Conservation (phyloP, 2,797 vertebrate genomes). For the Scomberomorus guttatus region DNA sequence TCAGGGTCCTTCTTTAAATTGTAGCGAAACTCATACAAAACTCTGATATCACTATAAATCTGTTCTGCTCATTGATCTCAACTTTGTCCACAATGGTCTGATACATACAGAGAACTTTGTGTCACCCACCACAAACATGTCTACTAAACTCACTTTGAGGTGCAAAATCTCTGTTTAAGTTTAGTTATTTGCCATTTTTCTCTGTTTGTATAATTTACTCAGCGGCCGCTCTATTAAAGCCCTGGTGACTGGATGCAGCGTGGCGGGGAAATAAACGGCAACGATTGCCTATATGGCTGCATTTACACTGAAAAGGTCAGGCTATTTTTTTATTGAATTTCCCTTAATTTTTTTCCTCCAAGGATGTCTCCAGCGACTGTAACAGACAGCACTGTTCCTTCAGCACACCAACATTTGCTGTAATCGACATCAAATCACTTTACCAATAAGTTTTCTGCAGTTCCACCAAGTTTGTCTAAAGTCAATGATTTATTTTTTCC, state of each 20-base stretch:
- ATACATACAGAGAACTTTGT: too few relatives aligned
- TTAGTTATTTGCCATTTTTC: background rate
- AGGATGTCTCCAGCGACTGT: constrained; percentile 3
- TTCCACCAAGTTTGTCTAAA: constrained; percentile 33
- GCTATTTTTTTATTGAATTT: constrained; percentile 58
- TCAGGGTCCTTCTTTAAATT: too few relatives aligned
- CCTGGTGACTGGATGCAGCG: constrained; percentile 37
- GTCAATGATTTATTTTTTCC: constrained; percentile 34
- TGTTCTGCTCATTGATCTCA: too few relatives aligned
- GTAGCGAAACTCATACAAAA: too few relatives aligned
- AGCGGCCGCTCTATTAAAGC: constrained; percentile 26
- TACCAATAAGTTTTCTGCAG: constrained; percentile 29
- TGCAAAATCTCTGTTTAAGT: background rate
- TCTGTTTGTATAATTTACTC: constrained; percentile 37
- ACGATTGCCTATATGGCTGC: constrained; percentile 2
- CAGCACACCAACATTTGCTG: constrained; percentile 13
- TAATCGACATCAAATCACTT: constrained; percentile 59
- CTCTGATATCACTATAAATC: too few relatives aligned
- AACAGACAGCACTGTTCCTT: constrained; percentile 7
- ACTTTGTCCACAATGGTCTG: too few relatives aligned
- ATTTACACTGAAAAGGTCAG: constrained; percentile 63
- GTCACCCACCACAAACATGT: background rate
- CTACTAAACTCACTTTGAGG: background rate
- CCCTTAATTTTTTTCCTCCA: background rate
- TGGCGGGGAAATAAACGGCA: constrained; percentile 41